These are phyloP conservation scores for Copsychus sechellarum DNA, from an alignment of 2,113 vertebrate genomes.

Conservation along the genomic window DNA sequence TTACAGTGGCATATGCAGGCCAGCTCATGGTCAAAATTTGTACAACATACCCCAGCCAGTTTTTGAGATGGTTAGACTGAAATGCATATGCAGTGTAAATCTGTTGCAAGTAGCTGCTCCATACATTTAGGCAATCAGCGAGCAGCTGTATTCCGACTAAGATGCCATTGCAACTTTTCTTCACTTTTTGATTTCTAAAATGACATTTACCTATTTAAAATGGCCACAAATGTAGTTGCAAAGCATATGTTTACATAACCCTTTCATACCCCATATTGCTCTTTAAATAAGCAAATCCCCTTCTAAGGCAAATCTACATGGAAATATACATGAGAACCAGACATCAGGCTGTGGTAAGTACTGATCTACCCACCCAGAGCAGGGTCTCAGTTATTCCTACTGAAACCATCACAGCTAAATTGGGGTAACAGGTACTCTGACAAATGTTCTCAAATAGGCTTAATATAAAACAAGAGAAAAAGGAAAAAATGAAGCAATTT, in stretches of 20 bases:
- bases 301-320: not conserved
- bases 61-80: not conserved
- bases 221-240: not conserved
- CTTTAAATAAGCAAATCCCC: not conserved
- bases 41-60: not conserved
- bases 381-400: not conserved
- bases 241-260: not conserved
- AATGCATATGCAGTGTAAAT: not conserved
- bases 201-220: not conserved
- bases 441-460: not conserved
- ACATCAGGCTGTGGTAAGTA: not conserved
- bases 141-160: not conserved
- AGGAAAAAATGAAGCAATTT: not conserved
- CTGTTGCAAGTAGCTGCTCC: not conserved
- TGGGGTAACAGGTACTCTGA: not conserved
- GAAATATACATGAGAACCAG: not conserved
- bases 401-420: not conserved
- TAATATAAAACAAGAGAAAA: not conserved
- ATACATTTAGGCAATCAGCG: not conserved
- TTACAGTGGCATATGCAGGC: conserved; percentile 44
- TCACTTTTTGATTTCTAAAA: not conserved
- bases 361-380: not conserved
- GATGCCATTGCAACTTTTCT: not conserved
- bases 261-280: not conserved
- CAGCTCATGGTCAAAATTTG: conserved; percentile 42